Evolutionary conservation across 2,888 invertebrate genomes (phyloP), one percentile per base, ranked within the genome.

Genomic region (Drosophila quinaria): DNA sequence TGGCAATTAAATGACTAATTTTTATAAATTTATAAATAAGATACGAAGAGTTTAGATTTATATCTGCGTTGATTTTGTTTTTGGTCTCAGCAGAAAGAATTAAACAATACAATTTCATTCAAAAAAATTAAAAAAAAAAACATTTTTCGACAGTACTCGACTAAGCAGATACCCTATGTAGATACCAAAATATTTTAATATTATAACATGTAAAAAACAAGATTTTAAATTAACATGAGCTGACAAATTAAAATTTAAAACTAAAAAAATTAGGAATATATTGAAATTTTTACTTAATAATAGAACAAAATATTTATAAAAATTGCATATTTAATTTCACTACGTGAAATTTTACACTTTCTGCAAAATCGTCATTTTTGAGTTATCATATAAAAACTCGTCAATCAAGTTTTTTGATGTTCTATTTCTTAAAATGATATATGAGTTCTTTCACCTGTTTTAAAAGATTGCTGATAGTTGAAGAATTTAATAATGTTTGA

Each of bases 1-100:
- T 42, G 15, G n/a, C 19, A 3, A 44, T 44, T 55, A 33, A 33
- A 33, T 49, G 49, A 50, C 13, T 35, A 50, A 35, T 19, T 6
- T 37, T 5, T 44, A 19, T 33, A 25, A 6, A 31, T 37, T 10
- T 3, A 39, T 29, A 25, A 25, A 25, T 1, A 10, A 19, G n/a
- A 35, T 25, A 9, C 11, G 6, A 25, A 0, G 17, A 25, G 2
- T 44, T 13, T 22, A 19, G 4, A 10, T 42, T 17, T 41, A 17
- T 13, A 19, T 17, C 17, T 2, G 15, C 39, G 8, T 39, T 41
- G 4, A 9, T 41, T 10, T 41, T 3, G 1, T 10, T 11, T 10
- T 42, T 15, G 19, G 4, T 19, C 6, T 8, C 44, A 6, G 25
- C 25, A 10, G 15, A 8, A 17, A 10, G 15, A 8, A 17, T 10